Base-by-base conservation (phyloP, 2,888 invertebrate genomes). In the Blastobasis lacticolella region DNA sequence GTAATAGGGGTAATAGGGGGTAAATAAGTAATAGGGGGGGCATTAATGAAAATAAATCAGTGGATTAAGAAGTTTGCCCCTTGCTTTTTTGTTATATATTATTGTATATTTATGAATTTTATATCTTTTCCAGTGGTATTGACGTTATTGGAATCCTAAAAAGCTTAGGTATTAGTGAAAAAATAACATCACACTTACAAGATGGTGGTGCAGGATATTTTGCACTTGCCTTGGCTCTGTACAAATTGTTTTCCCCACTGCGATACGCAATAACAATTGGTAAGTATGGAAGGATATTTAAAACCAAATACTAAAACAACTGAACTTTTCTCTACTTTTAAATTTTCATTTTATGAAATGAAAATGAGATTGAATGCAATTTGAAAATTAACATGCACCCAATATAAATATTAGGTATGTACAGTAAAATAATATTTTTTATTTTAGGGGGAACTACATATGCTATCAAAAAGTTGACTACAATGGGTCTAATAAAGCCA, bases 211-310 rank as follows among this genome's bases (percentile, higher is more conserved):
- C 97, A 75, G 98, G 99, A 8, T 94, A 96, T 76, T 84, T 95
- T 72, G 98, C 98, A 6, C 89, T 98, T 42, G 92, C 97, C 0
- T 96, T 97, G 81, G 94, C 97, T 45, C 90, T 98, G 64, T 99
- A 98, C 80, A 99, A 99, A 89, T 89, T 99, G 61, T 93, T 93
- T 38, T 96, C 97, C 6, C 98, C 98, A 4, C 78, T 95, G 9
- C 90, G 98, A 62, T 98, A 98, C 81, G 94, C 96, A n/a, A 93
- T 97, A 1, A 98, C 98, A 48, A 75, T 98, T 72, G 96, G 94
- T 94, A 89, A 88, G 75, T 37, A 40, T 40, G 40, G 23, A 8
- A n/a, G 37, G 40, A n/a, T 37, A 6, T 40, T 40, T 49, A 38
- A 50, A 45, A 46, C 6, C 9, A 49, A 40, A 48, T 44, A 40